A percentile compares a stretch with the other conserved stretches of the same genome.
These are phyloP conservation scores for Drosophila lowei DNA, from an alignment of 1,140 invertebrate genomes.

Conservation along the genomic window DNA sequence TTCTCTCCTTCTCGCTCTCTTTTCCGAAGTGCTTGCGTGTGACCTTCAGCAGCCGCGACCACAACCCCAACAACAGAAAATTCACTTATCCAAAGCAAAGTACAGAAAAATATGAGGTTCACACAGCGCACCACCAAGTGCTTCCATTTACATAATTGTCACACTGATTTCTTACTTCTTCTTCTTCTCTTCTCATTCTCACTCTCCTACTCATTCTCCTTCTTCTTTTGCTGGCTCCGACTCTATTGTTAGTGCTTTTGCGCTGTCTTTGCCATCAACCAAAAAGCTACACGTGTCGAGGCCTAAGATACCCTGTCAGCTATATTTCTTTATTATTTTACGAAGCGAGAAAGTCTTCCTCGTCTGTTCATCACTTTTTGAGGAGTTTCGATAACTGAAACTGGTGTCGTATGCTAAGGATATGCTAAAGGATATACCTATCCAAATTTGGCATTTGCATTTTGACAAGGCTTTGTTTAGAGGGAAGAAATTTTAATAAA, in stretches of 20 bases:
- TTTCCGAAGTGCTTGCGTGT: conserved; percentile 32
- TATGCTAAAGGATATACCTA: no score
- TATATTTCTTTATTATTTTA: no score
- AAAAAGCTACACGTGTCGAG: conserved; percentile 1
- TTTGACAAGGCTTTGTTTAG: no score
- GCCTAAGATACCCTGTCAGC: no score
- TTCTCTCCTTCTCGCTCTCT: conserved; percentile 15
- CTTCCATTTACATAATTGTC: conserved; percentile 80
- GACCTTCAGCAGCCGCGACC: conserved; percentile 59
- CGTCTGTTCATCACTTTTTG: no score
- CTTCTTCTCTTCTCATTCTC: conserved; percentile 13
- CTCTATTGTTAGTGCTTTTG: conserved; percentile 6
- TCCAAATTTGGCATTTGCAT: no score
- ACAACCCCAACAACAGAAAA: conserved; percentile 33
- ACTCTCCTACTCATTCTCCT: background rate
- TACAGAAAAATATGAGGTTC: background rate
- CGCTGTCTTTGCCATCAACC: conserved; percentile 58
- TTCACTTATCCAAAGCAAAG: conserved; percentile 62
- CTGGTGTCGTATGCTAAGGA: no score
- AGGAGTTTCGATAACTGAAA: no score
- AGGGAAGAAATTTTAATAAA: no score
- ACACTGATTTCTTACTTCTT: conserved; percentile 60
- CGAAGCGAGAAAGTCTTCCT: no score
- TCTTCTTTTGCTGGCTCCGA: no score
- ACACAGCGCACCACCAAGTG: conserved; percentile 51